Percentiles rank a stretch among this genome's conserved stretches.
phyloP scores from a whole-genome alignment of 2,888 invertebrate species.

The Tenthredo amoena region DNA sequence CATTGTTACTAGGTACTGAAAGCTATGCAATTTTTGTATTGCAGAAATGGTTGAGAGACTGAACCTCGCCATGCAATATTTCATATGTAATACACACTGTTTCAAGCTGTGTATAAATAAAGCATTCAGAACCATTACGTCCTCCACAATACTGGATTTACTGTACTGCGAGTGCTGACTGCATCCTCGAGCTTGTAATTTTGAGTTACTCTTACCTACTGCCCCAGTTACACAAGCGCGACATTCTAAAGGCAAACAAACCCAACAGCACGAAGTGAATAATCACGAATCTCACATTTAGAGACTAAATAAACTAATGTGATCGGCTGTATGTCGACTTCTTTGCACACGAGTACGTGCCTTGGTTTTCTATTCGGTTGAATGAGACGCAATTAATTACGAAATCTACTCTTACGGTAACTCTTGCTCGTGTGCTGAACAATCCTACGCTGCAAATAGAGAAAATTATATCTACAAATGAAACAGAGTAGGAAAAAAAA shows the following conservation, averaged over 20 bases:
- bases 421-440: too few species aligned
- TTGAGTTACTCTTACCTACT: constrained; percentile 7
- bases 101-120: neutral
- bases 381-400: neutral
- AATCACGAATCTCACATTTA: neutral
- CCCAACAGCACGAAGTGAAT: neutral
- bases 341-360: neutral
- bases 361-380: neutral
- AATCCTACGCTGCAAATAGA: neutral
- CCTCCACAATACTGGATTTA: neutral
- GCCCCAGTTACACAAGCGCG: neutral
- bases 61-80: neutral
- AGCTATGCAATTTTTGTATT: neutral
- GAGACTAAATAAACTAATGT: constrained; percentile 4
- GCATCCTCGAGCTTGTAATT: constrained; percentile 1
- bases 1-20: neutral
- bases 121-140: neutral
- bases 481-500: neutral
- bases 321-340: neutral
- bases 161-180: neutral
- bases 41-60: neutral
- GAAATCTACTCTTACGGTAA: neutral
- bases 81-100: neutral
- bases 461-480: neutral
- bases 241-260: neutral